Evolutionary conservation across 2,797 vertebrate genomes (phyloP).

Genomic region (Podargus strigoides): DNA sequence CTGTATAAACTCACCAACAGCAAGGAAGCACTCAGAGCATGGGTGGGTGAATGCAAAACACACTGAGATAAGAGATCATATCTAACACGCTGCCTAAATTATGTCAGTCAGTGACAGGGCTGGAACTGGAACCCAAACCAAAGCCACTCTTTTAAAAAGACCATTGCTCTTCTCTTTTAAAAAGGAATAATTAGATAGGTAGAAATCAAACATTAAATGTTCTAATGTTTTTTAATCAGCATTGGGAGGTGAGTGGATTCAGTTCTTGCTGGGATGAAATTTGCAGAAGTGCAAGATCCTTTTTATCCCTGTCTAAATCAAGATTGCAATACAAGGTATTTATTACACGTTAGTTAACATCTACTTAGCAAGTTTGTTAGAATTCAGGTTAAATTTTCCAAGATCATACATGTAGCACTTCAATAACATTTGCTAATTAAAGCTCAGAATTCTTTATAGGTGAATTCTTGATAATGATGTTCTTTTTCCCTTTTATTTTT

Average conservation of each 20-base stretch:
- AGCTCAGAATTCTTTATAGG: neutral
- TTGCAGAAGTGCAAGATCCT: neutral
- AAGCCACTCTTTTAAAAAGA: rapidly evolving
- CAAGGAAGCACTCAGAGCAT: neutral
- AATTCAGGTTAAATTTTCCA: neutral
- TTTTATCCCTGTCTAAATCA: neutral
- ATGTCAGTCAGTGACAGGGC: neutral
- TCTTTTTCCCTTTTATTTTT: too few species aligned
- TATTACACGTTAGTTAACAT: neutral
- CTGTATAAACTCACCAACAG: neutral
- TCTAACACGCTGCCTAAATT: neutral
- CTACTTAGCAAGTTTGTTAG: rapidly evolving
- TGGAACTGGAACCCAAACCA: neutral
- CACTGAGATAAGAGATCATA: neutral
- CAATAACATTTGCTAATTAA: neutral
- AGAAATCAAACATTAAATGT: neutral
- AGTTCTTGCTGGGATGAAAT: neutral
- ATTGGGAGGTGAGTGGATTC: neutral
- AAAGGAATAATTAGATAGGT: neutral
- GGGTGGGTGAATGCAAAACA: neutral
- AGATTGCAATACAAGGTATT: neutral
- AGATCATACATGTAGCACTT: neutral
- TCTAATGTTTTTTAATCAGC: neutral
- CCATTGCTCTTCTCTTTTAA: neutral
- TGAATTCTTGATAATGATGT: neutral